Conservation (phyloP, 2,888 invertebrate species). For the Cheilosia soror region DNA sequence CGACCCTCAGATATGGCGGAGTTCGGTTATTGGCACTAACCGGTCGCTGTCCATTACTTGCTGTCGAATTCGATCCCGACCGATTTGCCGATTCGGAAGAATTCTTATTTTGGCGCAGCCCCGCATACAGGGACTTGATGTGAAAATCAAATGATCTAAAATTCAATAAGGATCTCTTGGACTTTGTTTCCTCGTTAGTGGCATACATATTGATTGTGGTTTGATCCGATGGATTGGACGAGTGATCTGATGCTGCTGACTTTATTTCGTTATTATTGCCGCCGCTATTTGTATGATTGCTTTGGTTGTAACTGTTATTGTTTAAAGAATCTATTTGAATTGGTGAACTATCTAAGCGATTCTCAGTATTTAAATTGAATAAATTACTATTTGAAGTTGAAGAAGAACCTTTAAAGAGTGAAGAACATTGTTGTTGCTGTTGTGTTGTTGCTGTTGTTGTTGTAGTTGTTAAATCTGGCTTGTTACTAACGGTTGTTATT, state of each 20-base stretch:
- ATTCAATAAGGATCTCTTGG: slow-evolving; percentile 80
- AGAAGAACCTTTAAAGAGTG: slow-evolving; percentile 72
- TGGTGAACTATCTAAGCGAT: slow-evolving; percentile 81
- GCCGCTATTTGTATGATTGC: slow-evolving; percentile 57
- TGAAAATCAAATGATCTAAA: slow-evolving; percentile 83
- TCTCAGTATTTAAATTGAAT: slow-evolving; percentile 76
- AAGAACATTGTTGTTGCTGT: slow-evolving; percentile 73
- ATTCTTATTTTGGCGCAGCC: slow-evolving; percentile 78
- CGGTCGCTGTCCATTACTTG: slow-evolving; percentile 23
- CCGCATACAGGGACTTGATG: slow-evolving; percentile 82
- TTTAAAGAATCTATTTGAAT: slow-evolving; percentile 80
- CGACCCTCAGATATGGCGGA: slow-evolving; percentile 82
- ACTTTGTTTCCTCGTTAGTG: slow-evolving; percentile 67
- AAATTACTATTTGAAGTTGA: slow-evolving; percentile 76
- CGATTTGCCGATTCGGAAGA: slow-evolving; percentile 44
- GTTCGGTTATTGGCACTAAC: slow-evolving; percentile 77
- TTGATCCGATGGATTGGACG: slow-evolving; percentile 30
- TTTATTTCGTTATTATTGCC: slow-evolving; percentile 65
- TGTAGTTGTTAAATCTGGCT: slow-evolving; percentile 80
- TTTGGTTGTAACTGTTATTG: slow-evolving; percentile 78
- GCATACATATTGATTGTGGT: slow-evolving; percentile 43
- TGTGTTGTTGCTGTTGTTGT: slow-evolving; percentile 78
- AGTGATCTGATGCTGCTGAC: slow-evolving; percentile 38
- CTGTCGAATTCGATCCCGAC: slow-evolving; percentile 19
- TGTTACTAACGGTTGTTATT: slow-evolving; percentile 83